Percentiles rank a stretch among this genome's conserved stretches.
These are phyloP conservation scores for Leptopilina myrica DNA, from an alignment of 2,888 invertebrate genomes.

Conservation along the genomic window DNA sequence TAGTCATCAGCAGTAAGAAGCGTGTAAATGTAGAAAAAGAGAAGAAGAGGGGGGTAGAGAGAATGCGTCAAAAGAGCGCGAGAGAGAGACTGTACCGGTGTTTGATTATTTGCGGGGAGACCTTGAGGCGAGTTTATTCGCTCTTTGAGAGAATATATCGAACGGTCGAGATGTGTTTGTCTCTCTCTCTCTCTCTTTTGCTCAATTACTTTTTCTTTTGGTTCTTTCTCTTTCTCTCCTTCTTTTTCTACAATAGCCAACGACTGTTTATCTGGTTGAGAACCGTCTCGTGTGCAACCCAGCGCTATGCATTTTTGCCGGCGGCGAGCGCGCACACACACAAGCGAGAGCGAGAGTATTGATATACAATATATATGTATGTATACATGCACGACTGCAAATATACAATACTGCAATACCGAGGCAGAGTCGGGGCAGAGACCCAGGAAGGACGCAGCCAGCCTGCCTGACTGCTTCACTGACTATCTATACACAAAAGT, in stretches of 20 bases:
- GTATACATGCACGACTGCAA: conserved; percentile 68
- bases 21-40: conserved; percentile 41
- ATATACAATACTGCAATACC: conserved; percentile 62
- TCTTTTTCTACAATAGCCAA: conserved; percentile 43
- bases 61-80: too few relatives aligned
- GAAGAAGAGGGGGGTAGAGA: not conserved
- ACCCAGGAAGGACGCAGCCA: conserved; percentile 75
- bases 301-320: conserved; percentile 73
- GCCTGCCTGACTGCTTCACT: conserved; percentile 50
- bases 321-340: conserved; percentile 55
- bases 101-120: conserved; percentile 58
- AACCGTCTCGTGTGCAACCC: conserved; percentile 68
- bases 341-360: conserved; percentile 33
- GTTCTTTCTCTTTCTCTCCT: conserved; percentile 41
- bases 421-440: conserved; percentile 72
- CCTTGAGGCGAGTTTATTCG: conserved; percentile 66
- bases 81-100: conserved; percentile 48
- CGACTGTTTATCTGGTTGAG: conserved; percentile 68
- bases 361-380: conserved; percentile 59
- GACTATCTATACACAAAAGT: conserved; percentile 54
- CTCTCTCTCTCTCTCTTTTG: conserved; percentile 49
- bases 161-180: conserved; percentile 19
- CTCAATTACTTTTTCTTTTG: conserved; percentile 26
- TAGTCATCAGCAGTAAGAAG: conserved; percentile 1
- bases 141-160: conserved; percentile 49